Conservation (phyloP, 2,113 vertebrate species). For the Lasiurus borealis region DNA sequence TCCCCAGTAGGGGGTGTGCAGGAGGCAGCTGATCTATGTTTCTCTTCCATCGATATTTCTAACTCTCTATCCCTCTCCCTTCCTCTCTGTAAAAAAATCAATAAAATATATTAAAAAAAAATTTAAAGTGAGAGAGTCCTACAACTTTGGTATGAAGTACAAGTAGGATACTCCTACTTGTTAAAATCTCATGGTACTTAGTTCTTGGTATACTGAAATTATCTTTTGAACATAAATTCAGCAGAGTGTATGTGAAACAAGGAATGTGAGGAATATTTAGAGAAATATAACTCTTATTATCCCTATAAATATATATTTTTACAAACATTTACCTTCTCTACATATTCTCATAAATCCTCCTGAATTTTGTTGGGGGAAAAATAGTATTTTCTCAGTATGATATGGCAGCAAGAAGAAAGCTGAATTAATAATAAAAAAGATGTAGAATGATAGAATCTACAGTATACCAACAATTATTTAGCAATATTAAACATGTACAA, state of each 20-base stretch:
- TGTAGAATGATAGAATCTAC: not conserved
- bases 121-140: not conserved
- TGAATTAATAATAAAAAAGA: not conserved
- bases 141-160: not conserved
- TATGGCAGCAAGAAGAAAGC: not conserved
- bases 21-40: too few species aligned
- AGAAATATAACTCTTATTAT: not conserved
- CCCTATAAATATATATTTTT: not conserved
- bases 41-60: too few species aligned
- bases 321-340: not conserved
- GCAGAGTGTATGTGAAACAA: not conserved
- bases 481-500: not conserved
- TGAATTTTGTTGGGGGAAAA: not conserved
- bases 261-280: not conserved
- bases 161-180: not conserved
- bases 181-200: not conserved
- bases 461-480: not conserved
- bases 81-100: too few species aligned
- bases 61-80: too few species aligned
- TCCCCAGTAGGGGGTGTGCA: too few species aligned
- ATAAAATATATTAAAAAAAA: too few species aligned
- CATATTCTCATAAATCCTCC: not conserved
- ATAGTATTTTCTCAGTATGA: not conserved
- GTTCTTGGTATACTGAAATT: not conserved
- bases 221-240: not conserved